Percentiles rank a stretch among this genome's conserved stretches.
phyloP scores from a whole-genome alignment of 1,140 invertebrate genomes.

The Apocrypta bakeri region DNA sequence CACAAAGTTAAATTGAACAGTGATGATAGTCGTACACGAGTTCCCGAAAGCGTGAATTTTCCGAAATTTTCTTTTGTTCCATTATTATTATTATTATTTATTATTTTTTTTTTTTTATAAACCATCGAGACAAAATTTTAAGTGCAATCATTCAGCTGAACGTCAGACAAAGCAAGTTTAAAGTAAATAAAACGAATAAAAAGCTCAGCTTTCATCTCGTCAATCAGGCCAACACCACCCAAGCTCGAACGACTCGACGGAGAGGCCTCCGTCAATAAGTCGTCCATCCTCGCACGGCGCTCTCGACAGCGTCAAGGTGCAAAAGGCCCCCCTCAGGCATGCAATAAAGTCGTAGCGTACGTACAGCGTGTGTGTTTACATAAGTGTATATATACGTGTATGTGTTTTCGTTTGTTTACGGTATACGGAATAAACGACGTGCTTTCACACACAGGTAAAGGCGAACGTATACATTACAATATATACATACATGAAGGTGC shows the following conservation, averaged over 20 bases:
- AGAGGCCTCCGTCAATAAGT: background rate
- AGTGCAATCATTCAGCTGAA: background rate
- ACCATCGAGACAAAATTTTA: background rate
- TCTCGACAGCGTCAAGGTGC: background rate
- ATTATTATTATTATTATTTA: too few relatives aligned
- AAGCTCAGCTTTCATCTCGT: background rate
- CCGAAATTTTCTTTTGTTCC: too few relatives aligned
- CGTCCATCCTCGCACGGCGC: background rate
- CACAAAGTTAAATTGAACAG: background rate
- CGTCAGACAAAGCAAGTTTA: background rate
- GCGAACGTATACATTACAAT: background rate
- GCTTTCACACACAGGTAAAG: background rate
- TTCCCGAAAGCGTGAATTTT: too few relatives aligned
- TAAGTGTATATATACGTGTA: constrained; percentile 2
- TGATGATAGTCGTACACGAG: background rate
- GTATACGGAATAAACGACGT: background rate
- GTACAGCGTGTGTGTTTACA: background rate
- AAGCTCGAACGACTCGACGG: background rate
- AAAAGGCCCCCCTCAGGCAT: constrained; percentile 2
- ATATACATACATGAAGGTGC: constrained; percentile 7
- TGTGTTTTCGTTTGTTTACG: background rate
- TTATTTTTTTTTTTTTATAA: too few relatives aligned
- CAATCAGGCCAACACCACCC: background rate
- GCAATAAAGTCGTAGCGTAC: constrained; percentile 24
- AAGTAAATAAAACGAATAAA: background rate